Conservation (phyloP, 1,140 invertebrate genomes). For the Drosophila pectinifera region DNA sequence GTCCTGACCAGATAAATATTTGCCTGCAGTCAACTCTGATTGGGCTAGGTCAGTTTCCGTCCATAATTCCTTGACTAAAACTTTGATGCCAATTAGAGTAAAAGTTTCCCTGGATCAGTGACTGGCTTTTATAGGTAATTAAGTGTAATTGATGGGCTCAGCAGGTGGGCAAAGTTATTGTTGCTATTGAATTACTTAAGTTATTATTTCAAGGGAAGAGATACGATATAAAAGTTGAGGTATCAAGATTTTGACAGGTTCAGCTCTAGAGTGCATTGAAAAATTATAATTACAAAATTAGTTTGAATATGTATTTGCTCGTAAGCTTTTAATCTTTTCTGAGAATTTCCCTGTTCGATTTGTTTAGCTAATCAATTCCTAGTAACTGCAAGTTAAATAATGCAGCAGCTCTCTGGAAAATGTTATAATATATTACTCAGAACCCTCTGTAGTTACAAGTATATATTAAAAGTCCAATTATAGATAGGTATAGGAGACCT, state of each 20-base stretch:
- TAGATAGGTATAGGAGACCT: neutral
- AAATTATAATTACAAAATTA: neutral
- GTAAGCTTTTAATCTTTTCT: neutral
- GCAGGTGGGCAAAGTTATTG: neutral
- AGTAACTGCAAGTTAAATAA: slow-evolving; percentile 12
- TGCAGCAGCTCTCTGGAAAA: neutral
- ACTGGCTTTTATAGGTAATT: slow-evolving; percentile 11
- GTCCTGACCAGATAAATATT: slow-evolving; percentile 26
- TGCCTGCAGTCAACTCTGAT: slow-evolving; percentile 31
- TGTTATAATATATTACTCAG: neutral
- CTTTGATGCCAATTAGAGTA: slow-evolving; percentile 19
- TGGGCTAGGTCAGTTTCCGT: slow-evolving; percentile 41
- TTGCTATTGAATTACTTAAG: neutral
- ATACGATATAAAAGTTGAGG: neutral
- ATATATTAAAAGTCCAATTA: neutral
- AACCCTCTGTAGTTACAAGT: neutral
- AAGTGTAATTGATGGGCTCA: slow-evolving; percentile 3
- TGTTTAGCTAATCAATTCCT: slow-evolving; percentile 13
- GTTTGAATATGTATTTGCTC: neutral
- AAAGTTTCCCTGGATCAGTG: slow-evolving; percentile 10
- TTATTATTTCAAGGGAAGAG: neutral
- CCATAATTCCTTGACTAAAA: slow-evolving; percentile 3
- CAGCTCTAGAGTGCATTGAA: too few relatives aligned
- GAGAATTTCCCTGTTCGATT: slow-evolving; percentile 1
- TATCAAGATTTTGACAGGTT: neutral